A percentile compares a stretch with the other conserved stretches of the same genome.
Evolutionary conservation across 2,888 invertebrate species (phyloP).

Genomic region (Panorpa germanica): DNA sequence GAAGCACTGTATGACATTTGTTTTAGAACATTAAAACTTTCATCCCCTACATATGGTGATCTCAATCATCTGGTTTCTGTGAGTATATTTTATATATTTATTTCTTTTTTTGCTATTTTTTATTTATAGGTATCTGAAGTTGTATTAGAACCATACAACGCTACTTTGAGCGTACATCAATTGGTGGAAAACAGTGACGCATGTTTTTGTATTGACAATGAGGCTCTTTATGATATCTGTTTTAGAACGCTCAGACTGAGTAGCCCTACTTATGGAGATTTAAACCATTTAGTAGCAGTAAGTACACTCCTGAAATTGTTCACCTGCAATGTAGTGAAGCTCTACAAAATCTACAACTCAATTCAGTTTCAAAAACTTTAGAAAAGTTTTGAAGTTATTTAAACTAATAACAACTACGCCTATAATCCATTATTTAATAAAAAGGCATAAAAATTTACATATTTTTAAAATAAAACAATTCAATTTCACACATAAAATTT

Average conservation of each 20-base stretch:
- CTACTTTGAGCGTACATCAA: conserved; percentile 54
- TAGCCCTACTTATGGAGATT: conserved; percentile 61
- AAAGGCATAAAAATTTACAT: no score
- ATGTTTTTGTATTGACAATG: conserved; percentile 61
- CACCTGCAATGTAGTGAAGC: no score
- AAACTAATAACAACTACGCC: no score
- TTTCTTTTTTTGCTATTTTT: no score
- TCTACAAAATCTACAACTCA: no score
- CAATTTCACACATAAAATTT: no score
- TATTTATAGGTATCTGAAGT: conserved; percentile 37
- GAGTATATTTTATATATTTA: conserved; percentile 17
- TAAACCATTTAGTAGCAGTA: conserved; percentile 56
- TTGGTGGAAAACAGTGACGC: conserved; percentile 62
- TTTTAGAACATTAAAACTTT: conserved; percentile 64
- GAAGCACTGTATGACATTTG: conserved; percentile 81
- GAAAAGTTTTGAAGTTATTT: no score
- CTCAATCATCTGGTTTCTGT: conserved; percentile 73
- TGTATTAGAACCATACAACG: conserved; percentile 66
- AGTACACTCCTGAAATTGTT: no score
- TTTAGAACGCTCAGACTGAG: conserved; percentile 49
- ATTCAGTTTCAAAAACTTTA: no score
- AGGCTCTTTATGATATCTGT: conserved; percentile 63
- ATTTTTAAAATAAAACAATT: no score
- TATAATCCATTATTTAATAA: no score
- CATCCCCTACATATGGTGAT: conserved; percentile 79